Conservation (phyloP, 2,888 invertebrate genomes). For the Copidosoma aretas region DNA sequence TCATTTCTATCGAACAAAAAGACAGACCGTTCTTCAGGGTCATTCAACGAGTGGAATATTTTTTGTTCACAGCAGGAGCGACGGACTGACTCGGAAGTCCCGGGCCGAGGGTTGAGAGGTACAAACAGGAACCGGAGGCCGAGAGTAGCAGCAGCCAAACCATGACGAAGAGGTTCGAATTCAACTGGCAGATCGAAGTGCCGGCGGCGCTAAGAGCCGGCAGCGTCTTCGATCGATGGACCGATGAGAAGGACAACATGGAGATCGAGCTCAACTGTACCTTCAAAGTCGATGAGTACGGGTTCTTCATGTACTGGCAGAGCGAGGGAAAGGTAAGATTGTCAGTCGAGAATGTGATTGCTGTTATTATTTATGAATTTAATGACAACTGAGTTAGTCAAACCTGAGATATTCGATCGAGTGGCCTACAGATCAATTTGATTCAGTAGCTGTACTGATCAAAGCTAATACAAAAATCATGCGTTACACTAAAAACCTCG, state of each 20-base stretch:
- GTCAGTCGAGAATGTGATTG: too few relatives aligned
- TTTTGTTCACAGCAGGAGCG: not conserved
- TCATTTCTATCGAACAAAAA: not conserved
- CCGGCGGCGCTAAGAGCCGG: conserved; percentile 87
- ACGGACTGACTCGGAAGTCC: not conserved
- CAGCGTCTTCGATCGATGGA: conserved; percentile 95
- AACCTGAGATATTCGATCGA: too few relatives aligned
- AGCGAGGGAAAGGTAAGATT: conserved; percentile 84
- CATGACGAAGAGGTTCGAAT: conserved; percentile 99
- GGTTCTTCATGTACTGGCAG: conserved; percentile 98
- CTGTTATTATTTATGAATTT: too few relatives aligned
- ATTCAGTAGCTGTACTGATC: too few relatives aligned
- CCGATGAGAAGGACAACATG: conserved; percentile 93
- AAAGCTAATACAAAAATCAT: too few relatives aligned
- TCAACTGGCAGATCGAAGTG: conserved; percentile 96
- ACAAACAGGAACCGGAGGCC: not conserved
- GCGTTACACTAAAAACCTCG: too few relatives aligned
- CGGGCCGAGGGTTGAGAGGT: not conserved
- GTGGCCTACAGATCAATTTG: too few relatives aligned
- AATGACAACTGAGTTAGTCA: too few relatives aligned
- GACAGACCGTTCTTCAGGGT: too few relatives aligned
- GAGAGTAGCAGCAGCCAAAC: conserved; percentile 33
- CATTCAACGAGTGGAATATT: not conserved
- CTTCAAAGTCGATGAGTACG: conserved; percentile 96
- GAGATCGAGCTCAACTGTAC: conserved; percentile 86